Evolutionary conservation across 2,888 invertebrate genomes (phyloP).

Genomic region (Galerucella calmariensis): DNA sequence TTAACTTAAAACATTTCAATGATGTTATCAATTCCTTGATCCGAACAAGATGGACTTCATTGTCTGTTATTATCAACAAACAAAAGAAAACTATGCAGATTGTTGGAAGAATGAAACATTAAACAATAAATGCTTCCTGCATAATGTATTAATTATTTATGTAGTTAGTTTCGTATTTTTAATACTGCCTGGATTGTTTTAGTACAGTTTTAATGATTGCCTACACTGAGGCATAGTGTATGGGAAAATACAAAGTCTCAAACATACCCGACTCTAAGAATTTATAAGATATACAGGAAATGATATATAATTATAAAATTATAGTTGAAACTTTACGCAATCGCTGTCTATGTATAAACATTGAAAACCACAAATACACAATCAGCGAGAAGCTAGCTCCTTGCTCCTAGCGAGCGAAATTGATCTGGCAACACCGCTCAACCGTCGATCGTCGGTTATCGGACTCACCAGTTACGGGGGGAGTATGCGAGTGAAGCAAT

Average conservation of each 20-base stretch:
- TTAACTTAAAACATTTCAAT: not conserved
- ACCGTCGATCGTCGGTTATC: no score
- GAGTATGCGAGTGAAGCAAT: no score
- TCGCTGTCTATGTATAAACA: no score
- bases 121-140: not conserved
- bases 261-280: not conserved
- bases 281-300: not conserved
- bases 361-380: no score
- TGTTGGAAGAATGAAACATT: not conserved
- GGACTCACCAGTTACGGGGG: no score
- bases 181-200: not conserved
- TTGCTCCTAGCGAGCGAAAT: no score
- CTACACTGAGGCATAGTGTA: not conserved
- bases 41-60: not conserved
- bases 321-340: no score
- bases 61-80: not conserved
- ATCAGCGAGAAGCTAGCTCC: no score
- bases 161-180: not conserved
- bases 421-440: no score
- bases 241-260: not conserved
- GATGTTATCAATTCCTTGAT: slow-evolving; percentile 4
- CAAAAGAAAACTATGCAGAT: not conserved
- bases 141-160: slow-evolving; percentile 1
- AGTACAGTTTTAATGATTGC: not conserved
- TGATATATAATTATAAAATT: no score